Evolutionary conservation across 2,797 vertebrate genomes (phyloP).

Genomic region (Nasua narica): DNA sequence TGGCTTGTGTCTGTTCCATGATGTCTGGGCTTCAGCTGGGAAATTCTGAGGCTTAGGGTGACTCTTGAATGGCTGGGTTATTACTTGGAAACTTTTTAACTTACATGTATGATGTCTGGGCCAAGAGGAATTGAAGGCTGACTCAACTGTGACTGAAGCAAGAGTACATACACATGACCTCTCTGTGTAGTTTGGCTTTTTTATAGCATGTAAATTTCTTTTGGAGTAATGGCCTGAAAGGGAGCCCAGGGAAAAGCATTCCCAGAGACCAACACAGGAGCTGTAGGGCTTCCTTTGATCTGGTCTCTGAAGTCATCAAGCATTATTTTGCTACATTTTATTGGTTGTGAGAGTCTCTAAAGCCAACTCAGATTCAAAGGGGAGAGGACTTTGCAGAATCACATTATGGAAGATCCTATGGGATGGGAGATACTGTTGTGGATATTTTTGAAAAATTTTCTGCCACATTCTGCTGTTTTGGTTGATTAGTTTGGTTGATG

Average conservation of each 20-base stretch:
- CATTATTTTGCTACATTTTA: not conserved
- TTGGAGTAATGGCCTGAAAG: not conserved
- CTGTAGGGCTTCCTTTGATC: not conserved
- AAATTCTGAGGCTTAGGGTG: not conserved
- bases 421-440: not conserved
- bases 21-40: not conserved
- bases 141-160: not conserved
- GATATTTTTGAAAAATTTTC: not conserved
- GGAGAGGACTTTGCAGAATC: not conserved
- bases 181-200: not conserved
- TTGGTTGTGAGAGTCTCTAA: not conserved
- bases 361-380: not conserved
- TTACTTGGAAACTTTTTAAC: not conserved
- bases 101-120: not conserved
- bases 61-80: not conserved
- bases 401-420: not conserved
- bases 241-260: not conserved
- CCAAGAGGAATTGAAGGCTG: not conserved
- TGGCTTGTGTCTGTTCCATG: not conserved
- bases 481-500: constrained; percentile 18
- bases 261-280: not conserved
- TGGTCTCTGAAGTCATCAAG: not conserved
- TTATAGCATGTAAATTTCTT: not conserved
- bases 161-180: not conserved
- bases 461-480: not conserved